Base-by-base conservation (phyloP, 1,140 invertebrate species). In the Drosophila cardini region DNA sequence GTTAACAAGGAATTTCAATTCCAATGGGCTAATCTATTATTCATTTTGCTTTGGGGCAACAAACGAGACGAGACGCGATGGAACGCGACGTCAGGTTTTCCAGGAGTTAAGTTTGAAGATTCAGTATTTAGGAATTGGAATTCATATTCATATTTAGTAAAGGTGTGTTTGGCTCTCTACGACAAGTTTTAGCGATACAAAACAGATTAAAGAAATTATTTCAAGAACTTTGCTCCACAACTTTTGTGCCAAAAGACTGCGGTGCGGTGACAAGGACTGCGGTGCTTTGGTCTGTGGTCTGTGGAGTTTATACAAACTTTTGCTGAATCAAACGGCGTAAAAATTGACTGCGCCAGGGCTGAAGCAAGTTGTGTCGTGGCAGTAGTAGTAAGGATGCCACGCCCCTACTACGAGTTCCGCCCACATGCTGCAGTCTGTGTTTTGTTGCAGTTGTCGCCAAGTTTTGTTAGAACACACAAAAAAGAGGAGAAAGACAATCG, bases 1-100 rank as follows among this genome's bases (percentile, higher is more conserved):
- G 83, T 89, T 84, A 89, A 72, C 76, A 50, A 70, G 79, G 71
- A 81, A 87, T 78, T 78, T 61, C 68, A 74, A 65, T 68, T 71
- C 61, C 71, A 52, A 64, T 68, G 78, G 76, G 76, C 71, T 76
- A 60, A 79, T 86, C 75, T 72, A 78, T 86, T 79, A 86, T 86
- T 86, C 72, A 86, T 82, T 26, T 61, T 21, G 52, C 26, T 38
- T 8, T 42, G 15, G 15, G 21, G 30, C 57, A 52, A 30, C 10
- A 36, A 26, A 26, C 21, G 5, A 26, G 21, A 26, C 21, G 4
- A 26, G 21, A 26, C 21, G n/a, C n/a, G n/a, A n/a, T n/a, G 21
- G 21, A 2, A 55, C 30, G 21, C 7, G 21, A 68, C 55, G 42
- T 15, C 70, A 71, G n/a, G 5, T 26, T 26, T 3, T n/a, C n/a